Evolutionary conservation across 2,797 vertebrate species (phyloP).

Genomic region (Cossypha dichroa): DNA sequence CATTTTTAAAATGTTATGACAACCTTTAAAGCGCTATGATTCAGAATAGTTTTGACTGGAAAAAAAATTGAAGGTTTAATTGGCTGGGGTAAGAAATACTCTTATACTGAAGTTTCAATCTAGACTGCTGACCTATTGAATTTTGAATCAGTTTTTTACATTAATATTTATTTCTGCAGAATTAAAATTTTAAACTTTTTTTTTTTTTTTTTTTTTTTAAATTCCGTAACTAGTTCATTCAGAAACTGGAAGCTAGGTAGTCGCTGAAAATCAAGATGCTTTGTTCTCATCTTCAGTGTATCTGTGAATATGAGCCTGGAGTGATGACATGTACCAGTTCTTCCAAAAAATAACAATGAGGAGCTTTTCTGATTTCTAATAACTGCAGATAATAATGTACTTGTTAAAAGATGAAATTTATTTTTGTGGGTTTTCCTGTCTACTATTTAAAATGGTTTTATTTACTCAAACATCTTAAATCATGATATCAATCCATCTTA

Average conservation of each 20-base stretch:
- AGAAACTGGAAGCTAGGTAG: neutral
- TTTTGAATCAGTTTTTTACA: neutral
- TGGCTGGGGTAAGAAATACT: neutral
- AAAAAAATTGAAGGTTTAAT: neutral
- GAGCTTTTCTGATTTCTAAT: neutral
- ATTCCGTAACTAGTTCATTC: neutral
- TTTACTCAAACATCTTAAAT: neutral
- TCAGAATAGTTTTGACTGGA: neutral
- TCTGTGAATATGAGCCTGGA: neutral
- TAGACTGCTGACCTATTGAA: neutral
- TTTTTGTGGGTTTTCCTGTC: neutral
- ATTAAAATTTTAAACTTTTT: neutral
- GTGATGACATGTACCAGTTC: rapidly evolving
- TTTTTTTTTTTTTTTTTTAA: neutral
- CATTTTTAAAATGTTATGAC: neutral
- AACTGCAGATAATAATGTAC: neutral
- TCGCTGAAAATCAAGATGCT: neutral
- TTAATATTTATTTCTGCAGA: neutral
- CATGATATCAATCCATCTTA: neutral
- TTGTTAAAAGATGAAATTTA: neutral
- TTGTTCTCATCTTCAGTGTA: neutral
- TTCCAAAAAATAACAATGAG: neutral
- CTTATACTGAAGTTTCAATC: neutral
- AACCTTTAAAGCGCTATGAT: neutral
- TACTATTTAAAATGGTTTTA: neutral